Conservation (phyloP, 2,113 vertebrate genomes). For the Phocoena sinus region DNA sequence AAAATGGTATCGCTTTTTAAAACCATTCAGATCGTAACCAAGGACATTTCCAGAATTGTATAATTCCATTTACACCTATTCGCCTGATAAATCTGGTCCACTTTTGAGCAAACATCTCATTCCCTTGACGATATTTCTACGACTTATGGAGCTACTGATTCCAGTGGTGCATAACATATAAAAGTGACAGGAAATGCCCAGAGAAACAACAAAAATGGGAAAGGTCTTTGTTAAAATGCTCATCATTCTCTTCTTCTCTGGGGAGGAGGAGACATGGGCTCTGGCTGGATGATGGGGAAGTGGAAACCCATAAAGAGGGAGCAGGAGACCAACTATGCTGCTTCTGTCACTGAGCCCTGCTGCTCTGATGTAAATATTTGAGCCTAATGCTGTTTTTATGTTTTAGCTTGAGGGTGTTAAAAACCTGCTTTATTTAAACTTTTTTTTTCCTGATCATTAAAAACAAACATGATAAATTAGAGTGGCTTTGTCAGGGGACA, state of each 20-base stretch:
- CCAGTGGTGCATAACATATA: neutral
- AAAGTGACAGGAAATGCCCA: neutral
- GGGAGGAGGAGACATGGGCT: neutral
- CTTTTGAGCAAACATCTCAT: constrained; percentile 4
- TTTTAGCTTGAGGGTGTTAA: constrained; percentile 9
- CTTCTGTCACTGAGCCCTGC: neutral
- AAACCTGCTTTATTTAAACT: neutral
- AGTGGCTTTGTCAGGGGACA: neutral
- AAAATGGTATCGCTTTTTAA: neutral
- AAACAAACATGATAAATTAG: neutral
- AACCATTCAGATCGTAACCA: neutral
- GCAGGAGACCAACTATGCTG: neutral
- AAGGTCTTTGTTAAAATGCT: constrained; percentile 2
- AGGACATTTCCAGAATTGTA: neutral
- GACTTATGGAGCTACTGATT: neutral
- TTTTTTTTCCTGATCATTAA: neutral
- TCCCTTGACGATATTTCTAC: neutral
- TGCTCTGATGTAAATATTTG: constrained; percentile 40
- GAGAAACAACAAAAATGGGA: neutral
- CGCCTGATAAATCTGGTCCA: constrained; percentile 37
- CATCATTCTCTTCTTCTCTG: neutral
- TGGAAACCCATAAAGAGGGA: neutral
- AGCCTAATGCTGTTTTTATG: constrained; percentile 3
- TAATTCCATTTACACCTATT: neutral
- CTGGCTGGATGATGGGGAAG: neutral